A percentile compares a stretch with the other conserved stretches of the same genome.
Evolutionary conservation across 1,140 invertebrate genomes (phyloP).

Genomic region (Charaxes varanes): DNA sequence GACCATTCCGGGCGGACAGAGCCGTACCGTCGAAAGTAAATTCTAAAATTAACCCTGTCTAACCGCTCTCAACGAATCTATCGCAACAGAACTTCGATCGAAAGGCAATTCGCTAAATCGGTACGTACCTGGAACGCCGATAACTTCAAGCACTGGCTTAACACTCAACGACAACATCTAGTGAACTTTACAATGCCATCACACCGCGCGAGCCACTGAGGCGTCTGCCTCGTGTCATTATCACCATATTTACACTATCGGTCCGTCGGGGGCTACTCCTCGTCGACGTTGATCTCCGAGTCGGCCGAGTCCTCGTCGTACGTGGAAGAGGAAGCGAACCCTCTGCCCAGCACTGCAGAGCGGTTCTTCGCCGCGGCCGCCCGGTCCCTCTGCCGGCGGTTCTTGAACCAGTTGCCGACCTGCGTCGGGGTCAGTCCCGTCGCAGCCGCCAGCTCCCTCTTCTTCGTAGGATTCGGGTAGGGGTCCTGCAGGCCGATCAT

Average conservation of each 20-base stretch:
- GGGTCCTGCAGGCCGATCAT: constrained; percentile 98
- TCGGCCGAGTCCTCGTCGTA: constrained; percentile 70
- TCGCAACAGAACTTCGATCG: constrained; percentile 4
- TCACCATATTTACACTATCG: constrained; percentile 53
- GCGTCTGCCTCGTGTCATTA: constrained; percentile 23
- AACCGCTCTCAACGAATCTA: constrained; percentile 10
- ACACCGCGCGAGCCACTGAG: constrained; percentile 39
- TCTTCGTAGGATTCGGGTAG: constrained; percentile 99
- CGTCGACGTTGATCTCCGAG: constrained; percentile 70
- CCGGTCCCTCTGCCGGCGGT: constrained; percentile 96
- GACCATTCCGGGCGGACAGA: constrained; percentile 11
- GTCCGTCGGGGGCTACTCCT: constrained; percentile 50
- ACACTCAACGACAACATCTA: constrained; percentile 54
- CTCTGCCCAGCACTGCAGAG: constrained; percentile 77
- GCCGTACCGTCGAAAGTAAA: constrained; percentile 21
- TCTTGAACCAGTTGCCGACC: constrained; percentile 99
- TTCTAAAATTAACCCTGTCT: constrained; percentile 31
- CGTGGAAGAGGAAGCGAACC: constrained; percentile 65
- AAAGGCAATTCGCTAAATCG: constrained; percentile 16
- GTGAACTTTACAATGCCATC: constrained; percentile 51
- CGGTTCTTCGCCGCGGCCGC: constrained; percentile 99
- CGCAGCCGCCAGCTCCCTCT: constrained; percentile 96
- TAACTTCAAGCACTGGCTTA: constrained; percentile 49
- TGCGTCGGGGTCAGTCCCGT: constrained; percentile 99
- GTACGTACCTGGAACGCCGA: constrained; percentile 55